A percentile compares a stretch with the other conserved stretches of the same genome.
Evolutionary conservation across 2,888 invertebrate genomes (phyloP).

Genomic region (Aphidius colemani): DNA sequence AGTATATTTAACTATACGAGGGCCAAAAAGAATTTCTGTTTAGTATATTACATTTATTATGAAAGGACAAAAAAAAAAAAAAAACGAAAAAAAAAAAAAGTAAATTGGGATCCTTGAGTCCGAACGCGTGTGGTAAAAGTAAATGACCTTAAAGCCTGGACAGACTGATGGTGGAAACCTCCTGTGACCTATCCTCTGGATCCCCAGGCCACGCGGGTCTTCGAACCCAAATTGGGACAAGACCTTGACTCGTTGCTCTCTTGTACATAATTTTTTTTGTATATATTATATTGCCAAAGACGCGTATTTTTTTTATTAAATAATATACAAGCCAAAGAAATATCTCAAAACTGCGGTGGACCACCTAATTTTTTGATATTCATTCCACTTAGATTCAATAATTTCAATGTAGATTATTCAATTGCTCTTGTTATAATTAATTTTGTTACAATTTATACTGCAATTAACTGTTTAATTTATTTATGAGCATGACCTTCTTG

Average conservation of each 20-base stretch:
- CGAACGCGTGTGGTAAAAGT: conserved; percentile 47
- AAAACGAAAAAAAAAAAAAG: conserved; percentile 22
- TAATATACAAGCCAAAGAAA: no score
- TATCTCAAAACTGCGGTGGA: no score
- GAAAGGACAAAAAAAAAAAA: not conserved
- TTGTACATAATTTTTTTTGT: no score
- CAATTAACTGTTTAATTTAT: no score
- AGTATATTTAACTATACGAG: conserved; percentile 1
- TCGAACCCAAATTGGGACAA: conserved; percentile 53
- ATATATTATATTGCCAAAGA: no score
- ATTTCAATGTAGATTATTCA: no score
- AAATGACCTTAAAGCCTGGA: conserved; percentile 52
- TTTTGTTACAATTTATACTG: no score
- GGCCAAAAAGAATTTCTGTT: conserved; percentile 23
- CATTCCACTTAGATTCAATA: no score
- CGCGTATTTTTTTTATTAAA: no score
- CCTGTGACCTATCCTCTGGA: conserved; percentile 43
- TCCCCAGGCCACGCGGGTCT: conserved; percentile 41
- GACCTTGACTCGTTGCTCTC: conserved; percentile 46
- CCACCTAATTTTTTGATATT: no score
- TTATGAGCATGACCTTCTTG: no score
- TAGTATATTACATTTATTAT: conserved; percentile 6
- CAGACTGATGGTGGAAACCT: conserved; percentile 19
- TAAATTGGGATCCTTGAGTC: conserved; percentile 43
- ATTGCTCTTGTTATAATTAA: no score